Conservation (phyloP, 2,113 vertebrate species). For the Nesogale talazaci region DNA sequence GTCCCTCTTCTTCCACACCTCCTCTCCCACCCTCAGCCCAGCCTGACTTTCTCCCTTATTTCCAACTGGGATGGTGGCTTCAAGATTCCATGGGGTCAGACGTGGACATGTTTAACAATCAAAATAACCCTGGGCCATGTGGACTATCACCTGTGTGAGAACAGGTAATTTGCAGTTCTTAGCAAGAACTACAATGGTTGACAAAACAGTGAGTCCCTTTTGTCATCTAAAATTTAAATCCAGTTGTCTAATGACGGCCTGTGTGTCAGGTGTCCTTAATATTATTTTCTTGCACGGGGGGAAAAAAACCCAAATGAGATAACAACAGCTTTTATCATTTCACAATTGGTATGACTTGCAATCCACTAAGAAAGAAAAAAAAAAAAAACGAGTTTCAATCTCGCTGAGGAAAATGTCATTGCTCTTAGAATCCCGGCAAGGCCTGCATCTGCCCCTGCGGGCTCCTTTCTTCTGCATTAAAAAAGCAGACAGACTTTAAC, state of each 20-base stretch:
- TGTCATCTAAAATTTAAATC: neutral
- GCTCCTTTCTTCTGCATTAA: neutral
- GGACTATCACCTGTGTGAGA: neutral
- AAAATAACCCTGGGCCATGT: neutral
- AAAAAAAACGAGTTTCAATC: neutral
- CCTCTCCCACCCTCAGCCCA: neutral
- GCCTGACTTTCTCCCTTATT: too few species aligned
- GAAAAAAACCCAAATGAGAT: neutral
- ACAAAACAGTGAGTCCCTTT: neutral
- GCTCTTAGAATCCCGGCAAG: neutral
- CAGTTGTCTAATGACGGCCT: neutral
- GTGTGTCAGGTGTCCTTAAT: neutral
- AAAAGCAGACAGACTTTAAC: conserved; percentile 27
- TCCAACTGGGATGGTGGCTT: neutral
- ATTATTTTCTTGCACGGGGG: neutral
- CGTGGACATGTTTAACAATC: neutral
- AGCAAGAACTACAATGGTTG: neutral
- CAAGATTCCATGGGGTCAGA: neutral
- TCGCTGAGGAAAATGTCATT: neutral
- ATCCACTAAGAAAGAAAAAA: conserved; percentile 28
- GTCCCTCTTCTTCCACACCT: too few species aligned
- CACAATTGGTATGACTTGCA: neutral
- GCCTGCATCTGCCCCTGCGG: neutral
- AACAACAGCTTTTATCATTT: neutral
- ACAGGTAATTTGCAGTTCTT: neutral